phyloP scores from a whole-genome alignment of 2,888 invertebrate genomes.

The Oxytorus armatus region DNA sequence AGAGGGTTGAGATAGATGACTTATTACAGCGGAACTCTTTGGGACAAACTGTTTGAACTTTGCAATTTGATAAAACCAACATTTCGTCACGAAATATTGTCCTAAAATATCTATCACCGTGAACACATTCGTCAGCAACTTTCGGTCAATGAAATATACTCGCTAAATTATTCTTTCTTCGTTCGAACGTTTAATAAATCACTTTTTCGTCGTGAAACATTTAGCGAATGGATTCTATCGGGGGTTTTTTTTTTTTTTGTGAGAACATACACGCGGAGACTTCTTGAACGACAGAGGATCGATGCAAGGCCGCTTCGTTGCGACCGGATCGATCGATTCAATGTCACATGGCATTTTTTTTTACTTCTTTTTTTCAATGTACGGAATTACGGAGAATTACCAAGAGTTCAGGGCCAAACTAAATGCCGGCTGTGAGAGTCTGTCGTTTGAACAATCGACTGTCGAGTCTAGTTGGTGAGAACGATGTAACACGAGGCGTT shows the following conservation, averaged over 20 bases:
- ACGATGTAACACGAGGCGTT: constrained; percentile 28
- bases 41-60: too few relatives aligned
- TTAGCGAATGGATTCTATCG: not conserved
- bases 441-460: constrained; percentile 38
- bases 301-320: constrained; percentile 62
- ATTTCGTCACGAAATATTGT: not conserved
- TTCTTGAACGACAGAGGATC: constrained; percentile 34
- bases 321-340: constrained; percentile 62
- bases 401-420: constrained; percentile 61
- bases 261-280: not conserved
- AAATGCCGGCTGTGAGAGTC: not conserved
- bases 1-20: not conserved
- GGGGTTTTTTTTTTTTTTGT: not conserved
- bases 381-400: constrained; percentile 49
- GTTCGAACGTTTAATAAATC: too few relatives aligned
- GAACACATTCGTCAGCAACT: too few relatives aligned
- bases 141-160: too few relatives aligned
- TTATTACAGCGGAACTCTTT: not conserved
- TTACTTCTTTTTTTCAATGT: too few relatives aligned
- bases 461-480: constrained; percentile 13
- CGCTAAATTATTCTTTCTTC: not conserved
- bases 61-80: not conserved
- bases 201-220: not conserved
- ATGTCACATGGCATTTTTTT: constrained; percentile 45
- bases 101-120: too few relatives aligned